Conservation (phyloP, 1,140 invertebrate species). For the fruit fly (Drosophila melanogaster) region DNA sequence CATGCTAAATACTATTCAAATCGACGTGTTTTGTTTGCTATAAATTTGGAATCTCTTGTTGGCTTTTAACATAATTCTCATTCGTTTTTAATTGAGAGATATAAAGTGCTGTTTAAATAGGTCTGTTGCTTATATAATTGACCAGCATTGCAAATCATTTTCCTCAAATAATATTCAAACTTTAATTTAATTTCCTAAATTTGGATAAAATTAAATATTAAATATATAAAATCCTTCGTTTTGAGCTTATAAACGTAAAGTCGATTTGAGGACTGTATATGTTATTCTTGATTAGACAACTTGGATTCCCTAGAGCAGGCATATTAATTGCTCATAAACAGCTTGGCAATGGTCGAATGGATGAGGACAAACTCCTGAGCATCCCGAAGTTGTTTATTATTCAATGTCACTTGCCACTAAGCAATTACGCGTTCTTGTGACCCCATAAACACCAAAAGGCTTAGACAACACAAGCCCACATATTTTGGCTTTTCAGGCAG, state of each 20-base stretch:
- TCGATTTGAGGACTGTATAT: background rate
- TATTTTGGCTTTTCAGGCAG: background rate
- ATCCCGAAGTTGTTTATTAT: slow-evolving; percentile 62
- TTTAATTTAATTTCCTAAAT: no score
- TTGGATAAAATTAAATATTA: no score
- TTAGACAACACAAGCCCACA: slow-evolving; percentile 49
- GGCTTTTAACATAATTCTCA: no score
- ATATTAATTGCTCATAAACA: slow-evolving; percentile 75
- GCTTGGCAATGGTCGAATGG: background rate
- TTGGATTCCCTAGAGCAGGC: slow-evolving; percentile 29
- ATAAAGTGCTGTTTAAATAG: no score
- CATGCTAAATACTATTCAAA: no score
- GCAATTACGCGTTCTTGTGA: slow-evolving; percentile 67
- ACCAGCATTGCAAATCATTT: no score
- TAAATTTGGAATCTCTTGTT: no score
- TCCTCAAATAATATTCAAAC: no score
- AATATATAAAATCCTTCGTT: no score
- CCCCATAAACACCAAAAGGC: slow-evolving; percentile 71
- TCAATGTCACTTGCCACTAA: slow-evolving; percentile 61
- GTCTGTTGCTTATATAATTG: no score
- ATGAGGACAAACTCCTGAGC: background rate
- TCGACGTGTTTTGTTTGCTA: no score
- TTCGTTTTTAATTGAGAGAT: no score
- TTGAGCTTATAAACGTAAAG: background rate
- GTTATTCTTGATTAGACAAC: slow-evolving; percentile 6